Evolutionary conservation across 1,140 invertebrate species (phyloP).

Genomic region (Geopemphigus sp.): DNA sequence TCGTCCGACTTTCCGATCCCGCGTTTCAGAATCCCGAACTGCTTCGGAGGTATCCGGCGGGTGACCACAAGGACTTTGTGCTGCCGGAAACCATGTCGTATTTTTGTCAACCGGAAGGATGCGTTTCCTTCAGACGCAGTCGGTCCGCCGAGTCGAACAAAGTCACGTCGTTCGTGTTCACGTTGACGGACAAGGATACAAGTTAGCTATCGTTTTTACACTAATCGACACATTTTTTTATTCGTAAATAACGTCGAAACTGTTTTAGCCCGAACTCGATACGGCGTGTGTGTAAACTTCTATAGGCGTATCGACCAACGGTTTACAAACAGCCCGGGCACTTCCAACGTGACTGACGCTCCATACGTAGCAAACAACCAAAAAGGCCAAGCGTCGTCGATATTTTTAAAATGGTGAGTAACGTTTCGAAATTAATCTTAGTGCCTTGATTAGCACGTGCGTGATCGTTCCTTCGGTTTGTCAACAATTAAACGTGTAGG

Average conservation of each 20-base stretch:
- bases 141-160: conserved; percentile 80
- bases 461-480: too few relatives aligned
- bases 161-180: conserved; percentile 96
- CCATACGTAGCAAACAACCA: background rate
- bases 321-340: background rate
- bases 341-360: background rate
- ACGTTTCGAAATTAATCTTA: background rate
- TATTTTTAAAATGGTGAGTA: conserved; percentile 48
- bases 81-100: conserved; percentile 97
- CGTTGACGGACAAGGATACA: conserved; percentile 98
- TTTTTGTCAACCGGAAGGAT: conserved; percentile 99
- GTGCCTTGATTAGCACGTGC: too few relatives aligned
- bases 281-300: conserved; percentile 97
- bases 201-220: conserved; percentile 60
- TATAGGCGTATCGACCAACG: conserved; percentile 79
- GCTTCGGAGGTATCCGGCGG: conserved; percentile 91
- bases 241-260: too few relatives aligned
- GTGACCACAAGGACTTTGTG: conserved; percentile 97
- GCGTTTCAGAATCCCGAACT: conserved; percentile 74
- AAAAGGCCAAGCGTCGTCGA: background rate
- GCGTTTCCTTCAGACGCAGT: conserved; percentile 83
- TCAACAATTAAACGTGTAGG: too few relatives aligned
- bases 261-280: conserved; percentile 76
- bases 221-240: too few relatives aligned
- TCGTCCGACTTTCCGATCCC: too few relatives aligned